Percentiles rank a stretch among this genome's conserved stretches.
phyloP scores from a whole-genome alignment of 2,113 vertebrate genomes.

The Motacilla alba region DNA sequence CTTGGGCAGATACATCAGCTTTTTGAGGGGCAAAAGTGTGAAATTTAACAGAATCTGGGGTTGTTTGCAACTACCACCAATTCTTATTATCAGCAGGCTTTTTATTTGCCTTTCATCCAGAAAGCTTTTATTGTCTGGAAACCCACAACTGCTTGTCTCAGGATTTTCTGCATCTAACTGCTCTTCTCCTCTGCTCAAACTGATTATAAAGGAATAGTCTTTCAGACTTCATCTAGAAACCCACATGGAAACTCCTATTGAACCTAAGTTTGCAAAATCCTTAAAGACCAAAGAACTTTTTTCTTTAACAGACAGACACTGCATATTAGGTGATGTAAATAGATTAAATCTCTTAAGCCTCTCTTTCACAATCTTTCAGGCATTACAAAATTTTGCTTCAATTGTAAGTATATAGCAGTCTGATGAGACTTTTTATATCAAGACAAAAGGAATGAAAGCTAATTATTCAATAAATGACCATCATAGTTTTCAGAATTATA shows the following conservation, averaged over 20 bases:
- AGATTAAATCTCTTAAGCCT: neutral
- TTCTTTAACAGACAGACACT: neutral
- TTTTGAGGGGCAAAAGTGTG: neutral
- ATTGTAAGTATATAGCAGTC: neutral
- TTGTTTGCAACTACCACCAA: neutral
- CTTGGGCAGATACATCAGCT: neutral
- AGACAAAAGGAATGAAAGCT: neutral
- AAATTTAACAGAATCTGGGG: neutral
- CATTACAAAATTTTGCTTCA: neutral
- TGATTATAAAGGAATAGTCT: neutral
- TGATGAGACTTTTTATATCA: neutral
- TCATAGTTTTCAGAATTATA: neutral
- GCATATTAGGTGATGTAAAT: neutral
- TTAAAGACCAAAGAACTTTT: neutral
- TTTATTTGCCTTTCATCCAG: neutral
- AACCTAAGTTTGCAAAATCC: neutral
- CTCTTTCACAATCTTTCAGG: neutral
- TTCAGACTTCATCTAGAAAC: neutral
- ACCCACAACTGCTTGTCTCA: neutral
- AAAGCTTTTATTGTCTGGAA: conserved; percentile 2
- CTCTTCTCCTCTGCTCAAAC: neutral
- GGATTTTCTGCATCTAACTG: neutral
- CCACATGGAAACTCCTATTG: neutral
- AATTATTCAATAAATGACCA: neutral
- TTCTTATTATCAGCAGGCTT: neutral